Percentiles rank a stretch among this genome's conserved stretches.
Conservation (phyloP, 1,140 invertebrate genomes). For the Hylaeus anthracinus region DNA sequence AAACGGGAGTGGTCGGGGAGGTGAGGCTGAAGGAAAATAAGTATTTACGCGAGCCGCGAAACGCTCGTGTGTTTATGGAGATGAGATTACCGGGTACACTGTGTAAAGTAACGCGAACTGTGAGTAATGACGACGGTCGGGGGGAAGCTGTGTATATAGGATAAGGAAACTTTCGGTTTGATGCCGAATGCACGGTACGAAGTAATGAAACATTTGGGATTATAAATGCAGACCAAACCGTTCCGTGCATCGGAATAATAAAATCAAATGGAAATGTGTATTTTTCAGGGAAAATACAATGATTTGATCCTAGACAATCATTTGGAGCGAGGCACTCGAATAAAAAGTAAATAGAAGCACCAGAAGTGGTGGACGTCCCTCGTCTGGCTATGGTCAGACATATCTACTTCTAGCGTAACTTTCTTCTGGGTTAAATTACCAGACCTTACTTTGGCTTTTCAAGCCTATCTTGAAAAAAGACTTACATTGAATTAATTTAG, state of each 20-base stretch:
- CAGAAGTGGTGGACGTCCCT: neutral
- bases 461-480: too few species aligned
- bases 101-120: neutral
- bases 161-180: slow-evolving; percentile 7
- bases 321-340: too few species aligned
- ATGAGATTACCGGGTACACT: neutral
- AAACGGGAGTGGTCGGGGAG: neutral
- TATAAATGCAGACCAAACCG: neutral
- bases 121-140: neutral
- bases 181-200: neutral
- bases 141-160: neutral
- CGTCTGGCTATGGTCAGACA: neutral
- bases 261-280: too few species aligned
- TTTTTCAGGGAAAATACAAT: too few species aligned
- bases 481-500: too few species aligned
- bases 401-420: neutral
- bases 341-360: too few species aligned
- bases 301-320: too few species aligned
- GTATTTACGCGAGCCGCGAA: slow-evolving; percentile 8
- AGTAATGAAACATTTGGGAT: neutral
- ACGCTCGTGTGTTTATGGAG: neutral
- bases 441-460: too few species aligned
- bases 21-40: neutral
- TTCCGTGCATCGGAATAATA: neutral
- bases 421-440: neutral